phyloP scores from a whole-genome alignment of 2,888 invertebrate genomes.

The Ophioninae sp. region DNA sequence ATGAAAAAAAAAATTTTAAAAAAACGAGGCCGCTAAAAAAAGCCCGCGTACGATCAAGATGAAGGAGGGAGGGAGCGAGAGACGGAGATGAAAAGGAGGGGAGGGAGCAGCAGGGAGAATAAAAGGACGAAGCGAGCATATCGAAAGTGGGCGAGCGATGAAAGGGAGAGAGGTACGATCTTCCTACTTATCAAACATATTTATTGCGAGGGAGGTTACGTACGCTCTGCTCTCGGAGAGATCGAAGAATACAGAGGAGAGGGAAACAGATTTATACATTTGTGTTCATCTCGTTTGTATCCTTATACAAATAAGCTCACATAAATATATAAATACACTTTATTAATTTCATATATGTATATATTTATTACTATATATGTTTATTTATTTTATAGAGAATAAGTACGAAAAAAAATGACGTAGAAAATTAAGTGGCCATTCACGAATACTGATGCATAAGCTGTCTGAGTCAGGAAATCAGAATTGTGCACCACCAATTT shows the following conservation, averaged over 20 bases:
- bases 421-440: too few relatives aligned
- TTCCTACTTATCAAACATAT: conserved; percentile 55
- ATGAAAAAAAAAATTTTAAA: conserved; percentile 6
- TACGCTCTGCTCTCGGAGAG: conserved; percentile 22
- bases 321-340: too few relatives aligned
- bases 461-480: too few relatives aligned
- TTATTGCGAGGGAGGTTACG: conserved; percentile 52
- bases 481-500: too few relatives aligned
- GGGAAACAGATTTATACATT: background rate
- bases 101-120: conserved; percentile 9
- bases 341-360: background rate
- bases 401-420: background rate
- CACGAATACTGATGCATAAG: too few relatives aligned
- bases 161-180: conserved; percentile 54
- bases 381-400: background rate
- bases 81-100: background rate
- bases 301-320: too few relatives aligned
- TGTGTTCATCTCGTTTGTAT: background rate
- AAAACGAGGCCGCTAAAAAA: conserved; percentile 1
- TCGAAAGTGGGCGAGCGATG: conserved; percentile 44
- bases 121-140: conserved; percentile 38
- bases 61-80: conserved; percentile 18
- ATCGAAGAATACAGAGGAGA: conserved; percentile 15
- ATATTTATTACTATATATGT: background rate
- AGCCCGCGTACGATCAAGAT: conserved; percentile 30